phyloP scores from a whole-genome alignment of 2,113 vertebrate species.

The Saimiri boliviensis region DNA sequence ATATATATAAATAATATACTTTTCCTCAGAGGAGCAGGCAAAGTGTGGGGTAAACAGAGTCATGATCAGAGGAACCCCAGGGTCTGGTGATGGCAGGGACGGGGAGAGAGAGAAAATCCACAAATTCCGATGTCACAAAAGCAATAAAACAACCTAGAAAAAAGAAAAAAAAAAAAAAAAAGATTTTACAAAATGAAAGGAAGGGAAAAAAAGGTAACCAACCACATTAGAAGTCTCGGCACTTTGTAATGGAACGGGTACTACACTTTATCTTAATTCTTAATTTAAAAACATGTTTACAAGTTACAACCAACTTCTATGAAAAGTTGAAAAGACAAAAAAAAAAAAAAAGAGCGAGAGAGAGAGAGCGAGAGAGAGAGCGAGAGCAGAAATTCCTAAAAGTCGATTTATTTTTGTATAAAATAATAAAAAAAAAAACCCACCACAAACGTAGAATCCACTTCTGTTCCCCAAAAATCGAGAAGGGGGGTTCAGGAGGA shows the following conservation, averaged over 20 bases:
- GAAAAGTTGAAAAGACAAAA: constrained; percentile 80
- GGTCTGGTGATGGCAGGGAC: constrained; percentile 41
- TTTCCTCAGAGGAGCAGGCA: constrained; percentile 74
- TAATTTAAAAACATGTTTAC: constrained; percentile 86
- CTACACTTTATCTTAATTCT: constrained; percentile 82
- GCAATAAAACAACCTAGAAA: constrained; percentile 76
- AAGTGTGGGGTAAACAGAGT: constrained; percentile 62
- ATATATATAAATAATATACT: constrained; percentile 61
- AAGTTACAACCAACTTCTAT: constrained; percentile 83
- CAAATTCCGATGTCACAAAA: constrained; percentile 80
- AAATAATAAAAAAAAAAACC: constrained; percentile 79
- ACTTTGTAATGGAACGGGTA: constrained; percentile 85
- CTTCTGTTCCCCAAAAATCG: constrained; percentile 67
- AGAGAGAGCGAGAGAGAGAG: constrained; percentile 40
- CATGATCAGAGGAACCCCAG: constrained; percentile 53
- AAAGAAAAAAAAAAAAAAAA: constrained; percentile 38
- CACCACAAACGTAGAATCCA: constrained; percentile 72
- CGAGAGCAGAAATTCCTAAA: constrained; percentile 76
- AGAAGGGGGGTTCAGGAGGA: constrained; percentile 71
- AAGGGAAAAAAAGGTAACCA: constrained; percentile 44
- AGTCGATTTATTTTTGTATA: constrained; percentile 85
- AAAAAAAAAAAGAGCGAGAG: constrained; percentile 44
- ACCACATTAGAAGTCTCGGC: constrained; percentile 79
- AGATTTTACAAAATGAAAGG: constrained; percentile 68
- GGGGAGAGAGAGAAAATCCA: constrained; percentile 16